Percentiles rank a stretch among this genome's conserved stretches.
Evolutionary conservation across 2,888 invertebrate species (phyloP).

Genomic region (Torymus auratus): DNA sequence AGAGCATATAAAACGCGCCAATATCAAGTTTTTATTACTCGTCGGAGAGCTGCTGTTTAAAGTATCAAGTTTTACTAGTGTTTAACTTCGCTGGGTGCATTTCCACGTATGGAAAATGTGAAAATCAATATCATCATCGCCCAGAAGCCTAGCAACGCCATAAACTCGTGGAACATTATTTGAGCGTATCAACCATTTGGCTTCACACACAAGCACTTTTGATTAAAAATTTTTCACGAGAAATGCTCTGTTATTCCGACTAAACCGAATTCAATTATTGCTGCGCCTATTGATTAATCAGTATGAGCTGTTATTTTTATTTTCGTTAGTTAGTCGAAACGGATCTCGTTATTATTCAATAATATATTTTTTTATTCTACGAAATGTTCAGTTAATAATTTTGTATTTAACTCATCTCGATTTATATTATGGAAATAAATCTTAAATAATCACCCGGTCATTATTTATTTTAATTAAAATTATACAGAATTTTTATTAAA

Average conservation of each 20-base stretch:
- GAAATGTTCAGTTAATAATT: no score
- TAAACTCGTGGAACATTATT: conserved; percentile 29
- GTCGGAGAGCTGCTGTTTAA: conserved; percentile 48
- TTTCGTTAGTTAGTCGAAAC: no score
- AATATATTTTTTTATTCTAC: no score
- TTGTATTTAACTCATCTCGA: no score
- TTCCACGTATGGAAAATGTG: conserved; percentile 45
- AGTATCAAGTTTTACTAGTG: conserved; percentile 55
- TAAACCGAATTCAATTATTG: neutral
- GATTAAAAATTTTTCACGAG: conserved; percentile 31
- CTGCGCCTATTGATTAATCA: no score
- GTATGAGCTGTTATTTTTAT: no score
- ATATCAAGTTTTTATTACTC: conserved; percentile 56
- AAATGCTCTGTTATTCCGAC: neutral
- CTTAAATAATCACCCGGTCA: no score
- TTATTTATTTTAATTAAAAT: no score
- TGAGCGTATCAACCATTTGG: neutral
- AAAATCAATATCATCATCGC: conserved; percentile 48
- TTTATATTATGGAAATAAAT: no score
- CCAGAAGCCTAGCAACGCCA: neutral
- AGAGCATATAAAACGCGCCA: conserved; percentile 50
- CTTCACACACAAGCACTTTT: neutral
- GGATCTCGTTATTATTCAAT: no score
- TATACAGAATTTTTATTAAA: no score
- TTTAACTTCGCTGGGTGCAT: conserved; percentile 44